A percentile compares a stretch with the other conserved stretches of the same genome.
Conservation (phyloP, 2,797 vertebrate genomes). For the Eidolon dupreanum region DNA sequence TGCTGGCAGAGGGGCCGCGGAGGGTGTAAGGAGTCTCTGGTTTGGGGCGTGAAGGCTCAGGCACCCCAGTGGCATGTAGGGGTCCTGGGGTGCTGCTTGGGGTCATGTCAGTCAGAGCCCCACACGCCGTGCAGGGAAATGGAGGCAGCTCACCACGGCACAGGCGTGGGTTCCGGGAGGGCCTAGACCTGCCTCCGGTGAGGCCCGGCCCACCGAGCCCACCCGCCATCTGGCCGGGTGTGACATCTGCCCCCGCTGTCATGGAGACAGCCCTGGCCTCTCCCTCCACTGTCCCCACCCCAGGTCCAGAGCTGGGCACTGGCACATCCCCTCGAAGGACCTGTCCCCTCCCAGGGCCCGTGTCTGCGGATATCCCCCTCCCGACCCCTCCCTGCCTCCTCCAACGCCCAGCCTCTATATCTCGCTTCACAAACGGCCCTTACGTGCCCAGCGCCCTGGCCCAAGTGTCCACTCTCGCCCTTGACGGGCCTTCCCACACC, state of each 20-base stretch:
- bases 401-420: not conserved
- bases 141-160: not conserved
- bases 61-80: too few relatives aligned
- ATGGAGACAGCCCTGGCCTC: not conserved
- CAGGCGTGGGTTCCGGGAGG: not conserved
- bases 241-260: not conserved
- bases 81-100: not conserved
- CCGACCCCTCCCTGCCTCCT: not conserved
- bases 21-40: not conserved
- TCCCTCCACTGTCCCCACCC: not conserved
- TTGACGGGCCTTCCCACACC: not conserved
- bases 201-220: not conserved
- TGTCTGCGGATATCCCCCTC: fast-evolving
- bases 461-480: not conserved
- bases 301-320: not conserved
- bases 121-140: not conserved
- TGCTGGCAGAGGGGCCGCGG: not conserved
- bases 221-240: not conserved
- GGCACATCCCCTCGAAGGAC: not conserved
- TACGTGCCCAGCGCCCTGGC: fast-evolving
- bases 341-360: too few relatives aligned
- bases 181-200: not conserved
- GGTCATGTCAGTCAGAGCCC: not conserved
- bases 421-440: not conserved
- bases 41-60: not conserved